Evolutionary conservation across 2,888 invertebrate species (phyloP).

Genomic region (Coelinius sp.): DNA sequence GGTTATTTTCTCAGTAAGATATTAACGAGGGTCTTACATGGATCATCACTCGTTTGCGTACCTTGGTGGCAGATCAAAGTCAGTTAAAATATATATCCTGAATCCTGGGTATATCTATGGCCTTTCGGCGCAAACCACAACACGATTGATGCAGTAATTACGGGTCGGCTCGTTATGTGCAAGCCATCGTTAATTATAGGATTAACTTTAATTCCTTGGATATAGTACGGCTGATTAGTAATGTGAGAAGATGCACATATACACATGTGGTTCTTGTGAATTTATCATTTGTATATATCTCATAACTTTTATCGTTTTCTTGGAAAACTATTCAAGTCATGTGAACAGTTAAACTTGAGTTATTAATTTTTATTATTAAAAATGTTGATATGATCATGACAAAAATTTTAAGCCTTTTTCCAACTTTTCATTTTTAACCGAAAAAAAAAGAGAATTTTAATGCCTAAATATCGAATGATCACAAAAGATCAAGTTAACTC

Average conservation of each 20-base stretch:
- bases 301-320: not conserved
- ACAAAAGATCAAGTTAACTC: not conserved
- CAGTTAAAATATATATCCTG: not conserved
- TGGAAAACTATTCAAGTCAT: not conserved
- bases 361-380: not conserved
- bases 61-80: constrained; percentile 26
- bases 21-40: constrained; percentile 27
- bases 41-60: not conserved
- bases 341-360: not conserved
- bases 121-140: constrained; percentile 21
- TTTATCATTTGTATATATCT: not conserved
- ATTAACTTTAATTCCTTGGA: constrained; percentile 18
- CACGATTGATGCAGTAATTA: constrained; percentile 26
- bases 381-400: not conserved
- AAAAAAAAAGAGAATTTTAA: not conserved
- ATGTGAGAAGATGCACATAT: constrained; percentile 4
- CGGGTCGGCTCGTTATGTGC: constrained; percentile 10
- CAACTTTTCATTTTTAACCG: no score
- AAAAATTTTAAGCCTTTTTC: not conserved
- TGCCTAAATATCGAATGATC: not conserved
- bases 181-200: constrained; percentile 21
- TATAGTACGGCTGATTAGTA: constrained; percentile 16
- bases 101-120: constrained; percentile 1
- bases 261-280: constrained; percentile 1
- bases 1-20: not conserved